A percentile compares a stretch with the other conserved stretches of the same genome.
phyloP scores from a whole-genome alignment of 1,140 invertebrate species.

The Diabrotica undecimpunctata region DNA sequence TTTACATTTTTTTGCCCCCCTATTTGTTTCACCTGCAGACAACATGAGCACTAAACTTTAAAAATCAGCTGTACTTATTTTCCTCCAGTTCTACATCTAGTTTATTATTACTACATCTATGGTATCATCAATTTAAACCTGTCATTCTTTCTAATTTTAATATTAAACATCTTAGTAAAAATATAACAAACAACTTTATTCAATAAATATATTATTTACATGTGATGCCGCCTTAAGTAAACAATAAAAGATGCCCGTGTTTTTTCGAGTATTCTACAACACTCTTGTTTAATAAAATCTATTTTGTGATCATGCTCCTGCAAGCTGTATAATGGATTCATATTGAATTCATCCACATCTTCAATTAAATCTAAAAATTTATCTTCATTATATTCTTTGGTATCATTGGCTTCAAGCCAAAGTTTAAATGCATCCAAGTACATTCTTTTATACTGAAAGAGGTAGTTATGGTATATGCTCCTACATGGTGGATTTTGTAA shows the following conservation, averaged over 20 bases:
- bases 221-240: constrained; percentile 23
- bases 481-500: constrained; percentile 20
- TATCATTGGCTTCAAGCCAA: constrained; percentile 21
- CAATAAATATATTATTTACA: constrained; percentile 13
- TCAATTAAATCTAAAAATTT: constrained; percentile 26
- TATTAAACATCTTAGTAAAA: no score
- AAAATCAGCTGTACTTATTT: no score
- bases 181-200: constrained; percentile 1
- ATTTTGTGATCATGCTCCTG: constrained; percentile 23
- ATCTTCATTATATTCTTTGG: constrained; percentile 19
- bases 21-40: no score
- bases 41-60: no score
- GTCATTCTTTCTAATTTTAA: no score
- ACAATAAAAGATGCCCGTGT: constrained; percentile 18
- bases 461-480: constrained; percentile 17
- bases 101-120: no score
- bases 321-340: constrained; percentile 22
- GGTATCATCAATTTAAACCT: no score
- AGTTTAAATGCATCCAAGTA: constrained; percentile 15
- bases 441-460: constrained; percentile 13
- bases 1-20: no score
- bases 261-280: constrained; percentile 28
- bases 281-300: constrained; percentile 26
- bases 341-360: constrained; percentile 28
- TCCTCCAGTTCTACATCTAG: no score